Evolutionary conservation across 2,797 vertebrate genomes (phyloP), one percentile per base, ranked within the genome.

Genomic region (Myotis daubentonii): DNA sequence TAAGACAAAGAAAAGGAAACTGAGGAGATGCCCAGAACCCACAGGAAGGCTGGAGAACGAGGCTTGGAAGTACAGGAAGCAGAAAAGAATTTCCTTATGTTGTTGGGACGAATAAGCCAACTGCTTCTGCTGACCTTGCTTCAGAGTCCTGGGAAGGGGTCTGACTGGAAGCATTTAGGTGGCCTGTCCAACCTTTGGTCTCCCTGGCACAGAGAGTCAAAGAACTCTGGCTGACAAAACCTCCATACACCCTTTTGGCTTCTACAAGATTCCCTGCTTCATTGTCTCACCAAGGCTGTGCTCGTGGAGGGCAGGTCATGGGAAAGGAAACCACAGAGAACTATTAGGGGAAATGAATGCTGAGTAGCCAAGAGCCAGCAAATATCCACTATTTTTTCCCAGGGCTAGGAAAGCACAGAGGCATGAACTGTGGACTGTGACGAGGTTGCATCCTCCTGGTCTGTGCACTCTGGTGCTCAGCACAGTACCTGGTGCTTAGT

Each of bases 281-380:
- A 49, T 22, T 68, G 49, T 75, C 87, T 87, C 72, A 28, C 66
- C 68, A 20, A 60, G 23, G 10, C 79, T 89, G 51, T 12, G 28
- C 78, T n/a, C 2, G 0, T n/a, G 11, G 57, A n/a, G 66, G 44
- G 51, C 68, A 57, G 81, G 23, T 38, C 36, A 33, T 51, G 82
- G 78, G 82, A 70, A 89, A 87, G 82, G 75, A 87, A 92, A 30
- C 68, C 84, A 41, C 84, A 33, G 70, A 53, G 41, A 62, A 62
- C 55, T 70, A 17, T 87, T 22, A 53, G 33, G 65, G 84, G 53
- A 84, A 88, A 30, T 23, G 55, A 78, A 30, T 9, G 30, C 68
- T 15, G 51, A 84, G 71, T 57, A 90, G 78, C 83, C 44, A 13
- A 36, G 68, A 28, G 75, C 70, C 91, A 86, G 70, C 30, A 33